Conservation (phyloP, 2,888 invertebrate species). For the Drosophila paracracens region DNA sequence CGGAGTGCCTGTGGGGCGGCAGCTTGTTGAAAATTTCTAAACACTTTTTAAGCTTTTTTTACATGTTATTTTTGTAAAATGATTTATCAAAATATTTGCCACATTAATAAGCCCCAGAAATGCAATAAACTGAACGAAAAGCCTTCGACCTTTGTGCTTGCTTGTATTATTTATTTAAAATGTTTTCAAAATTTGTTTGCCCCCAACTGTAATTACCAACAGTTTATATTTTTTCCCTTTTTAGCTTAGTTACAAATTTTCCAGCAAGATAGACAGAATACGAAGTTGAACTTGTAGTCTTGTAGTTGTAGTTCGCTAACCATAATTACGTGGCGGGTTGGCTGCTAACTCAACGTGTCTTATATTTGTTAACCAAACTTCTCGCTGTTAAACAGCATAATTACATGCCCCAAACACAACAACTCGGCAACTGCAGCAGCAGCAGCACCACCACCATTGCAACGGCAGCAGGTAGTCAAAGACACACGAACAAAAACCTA, state of each 20-base stretch:
- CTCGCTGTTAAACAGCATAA: constrained; percentile 77
- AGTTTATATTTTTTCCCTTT: background rate
- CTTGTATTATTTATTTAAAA: constrained; percentile 41
- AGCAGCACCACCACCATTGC: constrained; percentile 13
- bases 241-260: constrained; percentile 19
- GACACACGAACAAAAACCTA: constrained; percentile 7
- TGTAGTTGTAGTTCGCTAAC: constrained; percentile 6
- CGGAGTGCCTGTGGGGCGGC: constrained; percentile 13
- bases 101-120: constrained; percentile 63
- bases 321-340: constrained; percentile 49
- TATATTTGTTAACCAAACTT: constrained; percentile 71
- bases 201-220: constrained; percentile 27
- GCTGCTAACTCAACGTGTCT: constrained; percentile 48
- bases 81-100: constrained; percentile 72
- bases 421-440: constrained; percentile 31
- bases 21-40: constrained; percentile 53
- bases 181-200: constrained; percentile 11
- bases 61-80: constrained; percentile 31
- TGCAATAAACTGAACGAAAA: constrained; percentile 5
- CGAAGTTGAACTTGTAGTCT: constrained; percentile 18
- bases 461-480: constrained; percentile 47
- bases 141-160: constrained; percentile 34
- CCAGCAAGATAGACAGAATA: constrained; percentile 5
- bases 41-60: constrained; percentile 18
- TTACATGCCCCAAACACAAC: constrained; percentile 64